phyloP scores from a whole-genome alignment of 2,797 vertebrate species.

The Spheniscus humboldti region DNA sequence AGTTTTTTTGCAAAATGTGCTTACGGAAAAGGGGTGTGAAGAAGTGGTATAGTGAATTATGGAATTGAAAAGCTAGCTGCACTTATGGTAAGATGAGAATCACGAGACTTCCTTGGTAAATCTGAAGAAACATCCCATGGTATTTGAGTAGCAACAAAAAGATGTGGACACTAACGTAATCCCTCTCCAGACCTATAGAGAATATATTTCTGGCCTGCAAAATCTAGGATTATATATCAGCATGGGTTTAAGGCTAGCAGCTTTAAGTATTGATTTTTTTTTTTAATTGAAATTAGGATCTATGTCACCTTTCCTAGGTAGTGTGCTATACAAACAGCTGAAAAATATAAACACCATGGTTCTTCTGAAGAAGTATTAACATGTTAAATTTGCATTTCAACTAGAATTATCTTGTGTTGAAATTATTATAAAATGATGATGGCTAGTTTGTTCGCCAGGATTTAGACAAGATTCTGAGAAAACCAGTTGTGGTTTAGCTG shows the following conservation, averaged over 20 bases:
- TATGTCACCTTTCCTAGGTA: background rate
- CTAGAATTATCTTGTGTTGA: background rate
- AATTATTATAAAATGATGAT: background rate
- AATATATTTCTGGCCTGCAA: background rate
- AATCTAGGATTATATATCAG: background rate
- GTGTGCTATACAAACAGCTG: background rate
- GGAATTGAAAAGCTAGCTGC: background rate
- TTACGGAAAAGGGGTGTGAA: background rate
- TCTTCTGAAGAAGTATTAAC: background rate
- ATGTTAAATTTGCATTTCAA: background rate
- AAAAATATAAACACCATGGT: background rate
- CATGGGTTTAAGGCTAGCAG: background rate
- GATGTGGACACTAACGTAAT: background rate
- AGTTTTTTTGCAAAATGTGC: background rate
- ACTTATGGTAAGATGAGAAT: background rate
- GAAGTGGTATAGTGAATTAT: background rate
- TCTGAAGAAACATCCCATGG: background rate
- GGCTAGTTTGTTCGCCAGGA: background rate
- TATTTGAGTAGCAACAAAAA: background rate
- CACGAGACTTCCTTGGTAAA: background rate
- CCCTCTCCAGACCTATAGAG: background rate
- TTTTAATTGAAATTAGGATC: background rate
- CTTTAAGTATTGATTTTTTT: background rate
- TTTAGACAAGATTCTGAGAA: slow-evolving; percentile 22
- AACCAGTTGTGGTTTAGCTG: background rate